Evolutionary conservation across 2,797 vertebrate genomes (phyloP), one percentile per base, ranked within the genome.

Genomic region (Diplodus sargus): DNA sequence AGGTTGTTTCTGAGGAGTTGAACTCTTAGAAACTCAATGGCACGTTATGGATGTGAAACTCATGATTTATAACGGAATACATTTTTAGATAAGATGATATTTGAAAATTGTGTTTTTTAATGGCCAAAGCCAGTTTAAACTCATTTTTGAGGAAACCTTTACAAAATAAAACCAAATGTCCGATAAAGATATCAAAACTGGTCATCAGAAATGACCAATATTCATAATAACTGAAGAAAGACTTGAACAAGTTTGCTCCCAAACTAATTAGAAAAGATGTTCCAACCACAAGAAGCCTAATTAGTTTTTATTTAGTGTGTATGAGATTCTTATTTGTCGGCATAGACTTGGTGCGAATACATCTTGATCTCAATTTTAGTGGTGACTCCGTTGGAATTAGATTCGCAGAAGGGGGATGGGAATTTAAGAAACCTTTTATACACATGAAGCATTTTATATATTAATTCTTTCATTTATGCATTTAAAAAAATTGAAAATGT

Each of bases 1-100:
- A 89, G 81, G 76, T 85, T 79, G n/a, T 67, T 74, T 69, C 60
- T 70, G 22, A 62, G 22, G 12, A 85, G 34, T 39, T 47, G 11
- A 74, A 78, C 58, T 74, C 16, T 13, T 63, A 6, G 52, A 70
- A 47, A 14, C 51, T 49, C 9, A 63, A 39, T 73, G n/a, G 18
- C 47, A 62, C 14, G 12, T 54, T 58, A 57, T 30, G 3, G 20
- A 39, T 3, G 28, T 48, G 28, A 53, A 10, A 76, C 28, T 39
- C 6, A 3, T 47, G 28, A 43, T 4, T 51, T 42, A 65, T 62
- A 28, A 62, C 8, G 23, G 11, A 54, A 6, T 56, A 43, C 42
- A 20, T 57, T 64, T 61, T 59, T 23, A 69, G 4, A 71, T 67
- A 13, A 25, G n/a, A 58, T 39, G 3, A 47, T 49, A 52, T 15